These are phyloP conservation scores for Cephalopholis sonnerati DNA, from an alignment of 2,113 vertebrate species.

Conservation along the genomic window DNA sequence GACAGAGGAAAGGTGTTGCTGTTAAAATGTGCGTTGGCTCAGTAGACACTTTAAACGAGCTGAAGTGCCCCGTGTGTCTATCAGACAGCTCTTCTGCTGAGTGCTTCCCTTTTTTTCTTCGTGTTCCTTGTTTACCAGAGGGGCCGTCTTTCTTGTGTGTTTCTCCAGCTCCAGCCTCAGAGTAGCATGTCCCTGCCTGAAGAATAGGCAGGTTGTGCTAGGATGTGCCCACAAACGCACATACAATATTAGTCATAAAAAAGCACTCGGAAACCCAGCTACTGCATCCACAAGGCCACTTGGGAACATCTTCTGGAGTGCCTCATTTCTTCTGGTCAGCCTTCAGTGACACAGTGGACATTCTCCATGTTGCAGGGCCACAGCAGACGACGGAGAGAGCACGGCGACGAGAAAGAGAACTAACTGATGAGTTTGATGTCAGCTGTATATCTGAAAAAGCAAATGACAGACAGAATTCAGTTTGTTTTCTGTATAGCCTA, in stretches of 20 bases:
- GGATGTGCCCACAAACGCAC: slow-evolving; percentile 67
- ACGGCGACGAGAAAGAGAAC: neutral
- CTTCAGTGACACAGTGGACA: slow-evolving; percentile 67
- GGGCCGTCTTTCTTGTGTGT: slow-evolving; percentile 41
- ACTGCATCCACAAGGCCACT: slow-evolving; percentile 82
- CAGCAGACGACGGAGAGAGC: slow-evolving; percentile 27
- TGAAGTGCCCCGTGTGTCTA: slow-evolving; percentile 36
- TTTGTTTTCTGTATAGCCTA: neutral
- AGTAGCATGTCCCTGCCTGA: slow-evolving; percentile 72
- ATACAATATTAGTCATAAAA: slow-evolving; percentile 73
- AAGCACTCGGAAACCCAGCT: slow-evolving; percentile 73
- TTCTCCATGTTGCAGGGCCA: slow-evolving; percentile 78
- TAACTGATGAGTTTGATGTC: slow-evolving; percentile 32
- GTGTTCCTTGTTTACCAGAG: slow-evolving; percentile 45
- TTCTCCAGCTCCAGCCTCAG: slow-evolving; percentile 67
- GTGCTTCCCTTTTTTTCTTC: slow-evolving; percentile 53
- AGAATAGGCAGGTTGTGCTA: slow-evolving; percentile 74
- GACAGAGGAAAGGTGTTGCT: slow-evolving; percentile 72
- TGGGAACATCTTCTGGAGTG: slow-evolving; percentile 77
- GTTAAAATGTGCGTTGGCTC: slow-evolving; percentile 54
- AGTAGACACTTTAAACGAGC: slow-evolving; percentile 55
- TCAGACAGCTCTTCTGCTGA: slow-evolving; percentile 31
- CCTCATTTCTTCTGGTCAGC: slow-evolving; percentile 83
- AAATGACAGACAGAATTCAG: slow-evolving; percentile 59
- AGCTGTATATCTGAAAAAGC: slow-evolving; percentile 70